phyloP scores from a whole-genome alignment of 2,797 vertebrate genomes.

The Sternotherus odoratus region DNA sequence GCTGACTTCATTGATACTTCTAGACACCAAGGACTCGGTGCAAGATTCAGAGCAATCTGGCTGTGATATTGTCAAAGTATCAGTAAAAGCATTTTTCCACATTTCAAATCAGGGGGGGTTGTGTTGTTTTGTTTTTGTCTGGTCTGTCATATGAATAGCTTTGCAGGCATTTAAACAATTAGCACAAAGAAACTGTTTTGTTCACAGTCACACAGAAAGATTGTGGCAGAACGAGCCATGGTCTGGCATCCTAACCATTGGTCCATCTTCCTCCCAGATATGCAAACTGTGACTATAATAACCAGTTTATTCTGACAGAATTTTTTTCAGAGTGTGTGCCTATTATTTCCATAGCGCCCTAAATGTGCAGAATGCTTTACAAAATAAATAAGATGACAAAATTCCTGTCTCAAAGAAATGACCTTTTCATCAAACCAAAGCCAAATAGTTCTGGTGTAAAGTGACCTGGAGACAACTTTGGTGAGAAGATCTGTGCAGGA shows the following conservation, averaged over 20 bases:
- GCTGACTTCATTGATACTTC: no score
- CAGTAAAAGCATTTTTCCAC: not conserved
- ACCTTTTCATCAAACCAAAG: not conserved
- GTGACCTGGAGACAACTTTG: not conserved
- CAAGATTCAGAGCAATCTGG: no score
- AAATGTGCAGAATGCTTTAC: not conserved
- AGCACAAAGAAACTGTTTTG: not conserved
- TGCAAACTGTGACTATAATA: not conserved
- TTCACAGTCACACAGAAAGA: not conserved
- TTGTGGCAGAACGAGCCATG: not conserved
- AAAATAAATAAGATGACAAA: not conserved
- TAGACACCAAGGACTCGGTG: no score
- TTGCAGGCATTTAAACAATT: not conserved
- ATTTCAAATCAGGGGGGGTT: not conserved
- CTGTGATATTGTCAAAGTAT: not conserved
- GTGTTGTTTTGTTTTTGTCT: not conserved
- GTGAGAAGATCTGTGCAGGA: not conserved
- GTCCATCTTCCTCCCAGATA: not conserved
- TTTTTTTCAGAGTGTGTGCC: not conserved
- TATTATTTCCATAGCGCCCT: not conserved
- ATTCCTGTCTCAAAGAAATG: not conserved
- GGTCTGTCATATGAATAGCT: not conserved
- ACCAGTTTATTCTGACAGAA: not conserved
- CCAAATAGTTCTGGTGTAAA: not conserved
- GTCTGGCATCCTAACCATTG: rapidly evolving